Evolutionary conservation across 2,888 invertebrate genomes (phyloP).

Genomic region (Leucozona laternaria): DNA sequence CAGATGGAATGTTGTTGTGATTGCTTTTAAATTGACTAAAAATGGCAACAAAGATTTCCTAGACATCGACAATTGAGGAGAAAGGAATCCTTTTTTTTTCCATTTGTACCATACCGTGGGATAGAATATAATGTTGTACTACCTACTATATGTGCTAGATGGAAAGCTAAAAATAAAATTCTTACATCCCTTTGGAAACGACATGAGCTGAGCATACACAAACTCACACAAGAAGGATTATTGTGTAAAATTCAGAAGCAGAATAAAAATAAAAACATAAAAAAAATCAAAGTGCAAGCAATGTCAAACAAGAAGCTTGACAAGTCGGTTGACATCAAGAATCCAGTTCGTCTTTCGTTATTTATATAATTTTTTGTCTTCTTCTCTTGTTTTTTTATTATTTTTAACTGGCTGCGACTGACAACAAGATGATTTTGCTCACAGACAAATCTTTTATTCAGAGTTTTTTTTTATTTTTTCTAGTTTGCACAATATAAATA

Average conservation of each 20-base stretch:
- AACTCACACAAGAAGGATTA: slow-evolving; percentile 49
- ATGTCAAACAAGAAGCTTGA: slow-evolving; percentile 75
- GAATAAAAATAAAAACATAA: neutral
- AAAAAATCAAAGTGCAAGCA: slow-evolving; percentile 64
- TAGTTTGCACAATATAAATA: slow-evolving; percentile 26
- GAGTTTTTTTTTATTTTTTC: slow-evolving; percentile 9
- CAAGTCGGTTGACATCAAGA: slow-evolving; percentile 73
- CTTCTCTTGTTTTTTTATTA: neutral
- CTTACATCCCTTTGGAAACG: slow-evolving; percentile 54
- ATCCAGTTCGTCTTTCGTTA: slow-evolving; percentile 59
- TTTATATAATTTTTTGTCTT: slow-evolving; percentile 22
- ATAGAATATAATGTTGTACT: slow-evolving; percentile 39
- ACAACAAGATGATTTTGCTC: slow-evolving; percentile 43
- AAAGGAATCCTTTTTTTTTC: neutral
- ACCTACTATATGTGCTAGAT: neutral
- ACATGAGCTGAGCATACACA: neutral
- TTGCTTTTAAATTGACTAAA: slow-evolving; percentile 51
- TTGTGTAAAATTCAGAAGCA: slow-evolving; percentile 45
- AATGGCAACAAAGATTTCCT: slow-evolving; percentile 8
- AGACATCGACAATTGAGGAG: neutral
- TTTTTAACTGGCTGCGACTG: slow-evolving; percentile 62
- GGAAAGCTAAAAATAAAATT: slow-evolving; percentile 66
- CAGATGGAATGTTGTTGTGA: slow-evolving; percentile 58
- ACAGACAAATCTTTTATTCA: slow-evolving; percentile 72
- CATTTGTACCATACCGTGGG: slow-evolving; percentile 46